Evolutionary conservation across 2,797 vertebrate genomes (phyloP), one percentile per base, ranked within the genome.

Genomic region (Streptopelia turtur): DNA sequence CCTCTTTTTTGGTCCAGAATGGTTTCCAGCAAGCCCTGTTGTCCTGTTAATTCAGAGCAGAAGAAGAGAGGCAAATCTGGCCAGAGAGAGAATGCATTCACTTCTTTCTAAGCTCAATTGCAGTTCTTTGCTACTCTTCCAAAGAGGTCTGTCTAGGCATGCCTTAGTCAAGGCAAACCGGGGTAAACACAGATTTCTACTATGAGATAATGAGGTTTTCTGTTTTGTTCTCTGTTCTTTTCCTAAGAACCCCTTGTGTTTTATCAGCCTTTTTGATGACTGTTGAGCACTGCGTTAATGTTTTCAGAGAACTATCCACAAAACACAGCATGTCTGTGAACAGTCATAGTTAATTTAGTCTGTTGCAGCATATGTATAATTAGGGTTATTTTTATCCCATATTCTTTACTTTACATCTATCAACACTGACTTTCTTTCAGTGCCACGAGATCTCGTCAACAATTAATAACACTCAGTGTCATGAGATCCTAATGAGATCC

Each of bases 351-450:
- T 95, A 91, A 93, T 94, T 83, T 83, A 27, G 30, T 72, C 70
- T 65, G 76, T 72, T 92, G 66, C 66, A 76, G 59, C 33, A 30
- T 16, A 35, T 1, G 1, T 66, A 37, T 81, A 87, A 95, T 84
- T 76, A 57, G 63, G 37, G 25, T 76, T 97, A 95, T 97, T 96
- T 95, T 97, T 89, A 79, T 70, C 69, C 22, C 31, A 2, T 35
- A 53, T 71, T 80, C 69, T 81, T 89, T 81, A 76, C 60, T 72
- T 72, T 79, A 39, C 74, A 41, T 94, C 90, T 89, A 65, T 90
- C 88, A 89, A 94, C 83, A 90, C 70, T 92, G 86, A 55, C 70
- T 87, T 94, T 93, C 95, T 94, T 96, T 97, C 92, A 94, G 63
- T 69, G 70, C 50, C 15, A 10, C 31, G 57, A 63, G 43, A 56